Percentiles rank a stretch among this genome's conserved stretches.
Conservation (phyloP, 2,113 vertebrate species). For the Actenoides hombroni region DNA sequence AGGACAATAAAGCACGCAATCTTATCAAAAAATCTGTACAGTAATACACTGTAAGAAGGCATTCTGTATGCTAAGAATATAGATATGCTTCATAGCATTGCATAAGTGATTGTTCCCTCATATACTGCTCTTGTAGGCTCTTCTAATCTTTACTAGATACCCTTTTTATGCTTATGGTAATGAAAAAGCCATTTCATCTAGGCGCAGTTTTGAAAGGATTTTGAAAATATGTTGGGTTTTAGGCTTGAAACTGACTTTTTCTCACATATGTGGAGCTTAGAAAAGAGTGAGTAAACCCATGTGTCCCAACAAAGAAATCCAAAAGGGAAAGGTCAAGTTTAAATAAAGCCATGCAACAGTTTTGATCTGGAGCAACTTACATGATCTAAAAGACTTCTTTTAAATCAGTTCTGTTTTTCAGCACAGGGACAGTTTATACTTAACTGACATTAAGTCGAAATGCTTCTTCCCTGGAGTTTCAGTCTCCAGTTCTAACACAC, state of each 20-base stretch:
- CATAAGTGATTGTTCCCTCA: not conserved
- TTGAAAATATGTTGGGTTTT: not conserved
- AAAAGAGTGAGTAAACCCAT: not conserved
- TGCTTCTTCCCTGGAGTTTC: conserved; percentile 50
- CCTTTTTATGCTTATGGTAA: not conserved
- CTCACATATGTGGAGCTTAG: not conserved
- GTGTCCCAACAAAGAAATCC: not conserved
- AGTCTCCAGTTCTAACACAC: conserved; percentile 31
- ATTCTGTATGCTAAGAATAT: not conserved
- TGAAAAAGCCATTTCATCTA: not conserved
- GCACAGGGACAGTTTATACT: not conserved
- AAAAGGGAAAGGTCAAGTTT: not conserved
- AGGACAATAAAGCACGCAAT: not conserved
- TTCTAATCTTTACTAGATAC: not conserved
- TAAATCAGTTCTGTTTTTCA: not conserved
- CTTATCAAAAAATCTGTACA: not conserved
- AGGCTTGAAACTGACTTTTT: not conserved
- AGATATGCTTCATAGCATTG: not conserved
- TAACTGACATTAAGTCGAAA: conserved; percentile 37
- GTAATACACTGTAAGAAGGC: not conserved
- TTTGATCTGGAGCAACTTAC: not conserved
- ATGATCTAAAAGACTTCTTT: not conserved
- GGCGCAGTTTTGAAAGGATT: not conserved
- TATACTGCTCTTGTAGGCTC: not conserved
- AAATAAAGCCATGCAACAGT: not conserved